Conservation (phyloP, 1,140 invertebrate genomes). For the Steinernema khuongi region DNA sequence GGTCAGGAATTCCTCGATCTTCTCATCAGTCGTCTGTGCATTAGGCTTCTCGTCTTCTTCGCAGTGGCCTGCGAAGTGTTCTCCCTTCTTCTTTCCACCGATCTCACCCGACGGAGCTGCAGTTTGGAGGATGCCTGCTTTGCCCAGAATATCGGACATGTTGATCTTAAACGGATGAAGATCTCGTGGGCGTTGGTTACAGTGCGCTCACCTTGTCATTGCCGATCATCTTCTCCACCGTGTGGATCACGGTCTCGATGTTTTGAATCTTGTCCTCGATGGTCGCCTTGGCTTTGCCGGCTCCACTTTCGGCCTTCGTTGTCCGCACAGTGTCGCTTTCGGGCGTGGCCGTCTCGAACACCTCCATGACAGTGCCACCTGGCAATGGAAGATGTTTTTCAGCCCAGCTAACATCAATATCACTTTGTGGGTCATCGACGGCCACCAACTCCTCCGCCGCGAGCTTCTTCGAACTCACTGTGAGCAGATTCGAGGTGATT, state of each 20-base stretch:
- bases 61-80: neutral
- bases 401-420: neutral
- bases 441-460: neutral
- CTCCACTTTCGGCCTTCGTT: neutral
- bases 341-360: neutral
- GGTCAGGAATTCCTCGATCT: neutral
- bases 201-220: neutral
- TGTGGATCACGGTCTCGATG: constrained; percentile 4
- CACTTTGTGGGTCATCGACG: neutral
- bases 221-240: neutral
- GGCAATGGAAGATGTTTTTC: neutral
- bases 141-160: neutral
- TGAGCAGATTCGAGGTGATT: constrained; percentile 1
- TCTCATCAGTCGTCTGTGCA: neutral
- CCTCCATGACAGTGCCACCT: neutral
- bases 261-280: neutral
- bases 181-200: neutral
- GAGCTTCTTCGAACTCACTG: neutral
- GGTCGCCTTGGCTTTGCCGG: neutral
- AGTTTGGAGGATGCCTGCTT: neutral
- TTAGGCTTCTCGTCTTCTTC: neutral
- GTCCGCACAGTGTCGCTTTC: neutral
- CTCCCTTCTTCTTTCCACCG: neutral
- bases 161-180: too few species aligned
- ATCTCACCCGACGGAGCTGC: neutral